These are phyloP conservation scores for Halcyon smyrnensis DNA, from an alignment of 2,797 vertebrate species.

Conservation along the genomic window DNA sequence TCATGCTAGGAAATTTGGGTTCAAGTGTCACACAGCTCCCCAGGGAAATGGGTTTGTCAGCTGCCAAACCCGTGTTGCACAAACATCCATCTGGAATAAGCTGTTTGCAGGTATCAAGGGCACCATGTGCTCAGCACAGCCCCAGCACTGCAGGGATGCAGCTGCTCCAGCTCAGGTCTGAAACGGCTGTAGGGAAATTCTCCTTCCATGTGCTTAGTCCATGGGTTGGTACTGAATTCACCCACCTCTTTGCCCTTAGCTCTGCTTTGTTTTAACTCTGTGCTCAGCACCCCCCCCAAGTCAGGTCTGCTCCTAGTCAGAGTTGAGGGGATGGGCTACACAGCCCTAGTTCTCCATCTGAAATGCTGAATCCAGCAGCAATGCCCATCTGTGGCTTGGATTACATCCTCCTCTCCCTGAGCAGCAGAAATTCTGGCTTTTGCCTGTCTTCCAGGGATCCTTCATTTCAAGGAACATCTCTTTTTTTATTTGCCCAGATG, in stretches of 20 bases:
- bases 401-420: neutral
- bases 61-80: neutral
- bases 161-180: neutral
- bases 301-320: neutral
- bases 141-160: neutral
- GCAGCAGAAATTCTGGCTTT: neutral
- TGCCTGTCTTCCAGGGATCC: neutral
- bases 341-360: neutral
- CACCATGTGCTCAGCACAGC: neutral
- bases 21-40: conserved; percentile 2
- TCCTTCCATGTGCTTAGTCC: neutral
- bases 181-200: neutral
- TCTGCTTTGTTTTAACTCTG: neutral
- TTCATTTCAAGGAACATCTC: neutral
- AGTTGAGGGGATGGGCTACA: neutral
- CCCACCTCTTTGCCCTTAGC: neutral
- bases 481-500: conserved; percentile 47
- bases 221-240: neutral
- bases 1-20: conserved; percentile 21
- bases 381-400: neutral
- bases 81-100: neutral
- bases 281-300: neutral
- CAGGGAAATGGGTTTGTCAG: neutral
- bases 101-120: neutral
- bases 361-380: neutral